These are phyloP conservation scores for Cephus nigrinus DNA, from an alignment of 2,888 invertebrate genomes.

Conservation along the genomic window DNA sequence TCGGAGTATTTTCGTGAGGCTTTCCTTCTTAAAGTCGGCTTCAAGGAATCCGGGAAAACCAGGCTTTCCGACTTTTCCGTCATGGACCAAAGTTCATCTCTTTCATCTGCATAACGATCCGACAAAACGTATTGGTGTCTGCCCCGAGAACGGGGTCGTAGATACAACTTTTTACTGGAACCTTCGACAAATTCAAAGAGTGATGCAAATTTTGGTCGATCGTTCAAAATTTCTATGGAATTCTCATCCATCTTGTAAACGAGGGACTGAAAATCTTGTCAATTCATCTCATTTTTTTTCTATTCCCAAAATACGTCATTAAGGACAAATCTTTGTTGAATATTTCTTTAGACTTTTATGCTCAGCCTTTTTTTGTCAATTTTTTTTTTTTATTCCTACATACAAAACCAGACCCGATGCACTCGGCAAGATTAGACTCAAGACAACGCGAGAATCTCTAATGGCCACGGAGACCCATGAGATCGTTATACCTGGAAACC, in stretches of 20 bases:
- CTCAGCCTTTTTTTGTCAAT: neutral
- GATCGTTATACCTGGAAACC: conserved; percentile 51
- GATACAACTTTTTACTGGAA: neutral
- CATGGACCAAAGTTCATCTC: conserved; percentile 7
- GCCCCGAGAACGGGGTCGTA: neutral
- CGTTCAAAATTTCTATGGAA: neutral
- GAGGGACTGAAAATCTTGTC: neutral
- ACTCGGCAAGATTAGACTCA: neutral
- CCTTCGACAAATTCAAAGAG: neutral
- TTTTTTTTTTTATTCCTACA: too few species aligned
- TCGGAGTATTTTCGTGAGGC: conserved; percentile 22
- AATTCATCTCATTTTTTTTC: neutral
- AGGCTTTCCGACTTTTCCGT: conserved; percentile 1
- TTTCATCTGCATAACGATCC: neutral
- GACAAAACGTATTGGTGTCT: neutral
- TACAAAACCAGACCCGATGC: neutral
- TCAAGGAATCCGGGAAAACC: conserved; percentile 5
- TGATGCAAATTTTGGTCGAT: neutral
- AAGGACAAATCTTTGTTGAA: neutral
- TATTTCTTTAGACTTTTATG: neutral
- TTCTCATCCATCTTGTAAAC: neutral
- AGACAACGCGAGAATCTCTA: neutral
- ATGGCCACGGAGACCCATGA: neutral
- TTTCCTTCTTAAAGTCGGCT: neutral
- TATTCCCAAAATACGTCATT: neutral